Percentiles rank a stretch among this genome's conserved stretches.
phyloP scores from a whole-genome alignment of 2,797 vertebrate species.

The Ceryle rudis region DNA sequence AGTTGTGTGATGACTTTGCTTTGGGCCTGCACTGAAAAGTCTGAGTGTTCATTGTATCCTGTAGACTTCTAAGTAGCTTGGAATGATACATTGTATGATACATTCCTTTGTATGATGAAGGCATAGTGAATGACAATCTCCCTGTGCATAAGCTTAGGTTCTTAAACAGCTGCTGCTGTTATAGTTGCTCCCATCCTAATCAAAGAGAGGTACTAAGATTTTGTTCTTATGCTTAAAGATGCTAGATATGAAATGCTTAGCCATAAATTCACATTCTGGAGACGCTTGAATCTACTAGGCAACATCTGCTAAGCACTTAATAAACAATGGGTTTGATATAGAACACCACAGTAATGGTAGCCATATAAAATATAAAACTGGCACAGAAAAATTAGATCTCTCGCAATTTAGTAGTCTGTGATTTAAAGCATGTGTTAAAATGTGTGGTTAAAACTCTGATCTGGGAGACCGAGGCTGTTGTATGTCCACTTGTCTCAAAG shows the following conservation, averaged over 20 bases:
- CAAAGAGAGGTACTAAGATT: not conserved
- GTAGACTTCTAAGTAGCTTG: not conserved
- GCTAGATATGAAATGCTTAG: not conserved
- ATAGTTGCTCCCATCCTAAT: not conserved
- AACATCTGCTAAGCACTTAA: accelerated
- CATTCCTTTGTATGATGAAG: not conserved
- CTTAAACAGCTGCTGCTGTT: not conserved
- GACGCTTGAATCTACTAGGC: not conserved
- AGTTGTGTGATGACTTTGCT: not conserved
- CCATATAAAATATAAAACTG: not conserved
- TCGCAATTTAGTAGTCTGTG: not conserved
- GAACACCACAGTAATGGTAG: not conserved
- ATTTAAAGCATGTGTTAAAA: not conserved
- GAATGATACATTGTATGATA: not conserved
- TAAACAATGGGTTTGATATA: not conserved
- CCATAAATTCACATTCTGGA: not conserved
- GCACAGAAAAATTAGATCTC: not conserved
- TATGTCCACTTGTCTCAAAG: not conserved
- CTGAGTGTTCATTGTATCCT: not conserved
- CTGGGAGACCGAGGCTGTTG: accelerated
- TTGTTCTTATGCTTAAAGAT: not conserved
- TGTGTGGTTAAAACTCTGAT: not conserved
- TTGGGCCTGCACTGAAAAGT: not conserved
- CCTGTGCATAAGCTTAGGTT: not conserved
- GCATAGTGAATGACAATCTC: not conserved